Conservation (phyloP, 1,140 invertebrate species). For the Hycleus cichorii region DNA sequence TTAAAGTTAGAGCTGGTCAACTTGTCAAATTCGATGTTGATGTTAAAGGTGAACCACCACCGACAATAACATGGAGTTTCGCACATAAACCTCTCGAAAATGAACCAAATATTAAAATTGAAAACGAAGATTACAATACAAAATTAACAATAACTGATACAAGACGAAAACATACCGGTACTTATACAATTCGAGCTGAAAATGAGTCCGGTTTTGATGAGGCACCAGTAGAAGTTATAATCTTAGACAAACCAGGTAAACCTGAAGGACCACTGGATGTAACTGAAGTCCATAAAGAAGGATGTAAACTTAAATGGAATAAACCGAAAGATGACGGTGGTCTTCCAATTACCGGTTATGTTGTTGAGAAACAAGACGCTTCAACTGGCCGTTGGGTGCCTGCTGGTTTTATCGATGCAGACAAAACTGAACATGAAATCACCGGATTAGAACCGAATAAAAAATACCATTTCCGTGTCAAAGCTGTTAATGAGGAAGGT, state of each 20-base stretch:
- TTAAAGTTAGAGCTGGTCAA: slow-evolving; percentile 85
- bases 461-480: slow-evolving; percentile 92
- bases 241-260: slow-evolving; percentile 89
- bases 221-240: slow-evolving; percentile 87
- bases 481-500: slow-evolving; percentile 92
- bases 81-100: slow-evolving; percentile 45
- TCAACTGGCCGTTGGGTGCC: slow-evolving; percentile 82
- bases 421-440: slow-evolving; percentile 77
- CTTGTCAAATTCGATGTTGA: slow-evolving; percentile 89
- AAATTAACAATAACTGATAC: slow-evolving; percentile 76
- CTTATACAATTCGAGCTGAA: slow-evolving; percentile 84
- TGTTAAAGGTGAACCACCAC: slow-evolving; percentile 91
- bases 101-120: slow-evolving; percentile 60
- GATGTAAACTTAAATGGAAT: slow-evolving; percentile 92
- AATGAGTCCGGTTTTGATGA: slow-evolving; percentile 92
- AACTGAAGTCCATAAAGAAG: slow-evolving; percentile 87
- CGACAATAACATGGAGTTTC: slow-evolving; percentile 84
- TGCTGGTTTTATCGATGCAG: slow-evolving; percentile 78
- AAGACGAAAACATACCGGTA: slow-evolving; percentile 75
- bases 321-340: slow-evolving; percentile 94
- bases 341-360: slow-evolving; percentile 79
- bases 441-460: slow-evolving; percentile 85
- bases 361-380: slow-evolving; percentile 89
- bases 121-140: slow-evolving; percentile 91
- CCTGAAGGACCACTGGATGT: slow-evolving; percentile 93